Evolutionary conservation across 2,113 vertebrate genomes (phyloP).

Genomic region (Arvicanthis niloticus): DNA sequence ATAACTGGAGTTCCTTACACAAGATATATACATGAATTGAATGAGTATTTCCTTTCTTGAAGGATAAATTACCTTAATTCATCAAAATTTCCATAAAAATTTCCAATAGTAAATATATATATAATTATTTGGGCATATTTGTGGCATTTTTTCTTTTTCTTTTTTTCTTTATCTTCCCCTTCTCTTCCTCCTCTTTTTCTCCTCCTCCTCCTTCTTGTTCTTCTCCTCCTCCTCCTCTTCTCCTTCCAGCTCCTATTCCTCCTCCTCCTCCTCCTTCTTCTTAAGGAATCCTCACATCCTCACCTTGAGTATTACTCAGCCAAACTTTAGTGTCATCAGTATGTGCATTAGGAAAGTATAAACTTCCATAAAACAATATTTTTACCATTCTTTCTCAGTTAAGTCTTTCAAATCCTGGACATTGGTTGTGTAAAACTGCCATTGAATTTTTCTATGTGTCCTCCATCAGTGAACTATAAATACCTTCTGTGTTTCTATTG

Average conservation of each 20-base stretch:
- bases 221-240: too few species aligned
- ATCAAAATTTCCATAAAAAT: not conserved
- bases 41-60: not conserved
- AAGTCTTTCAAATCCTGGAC: not conserved
- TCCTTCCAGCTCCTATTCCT: too few species aligned
- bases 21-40: not conserved
- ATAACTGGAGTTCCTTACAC: not conserved
- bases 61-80: not conserved
- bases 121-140: constrained; percentile 25
- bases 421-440: not conserved
- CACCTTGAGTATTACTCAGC: not conserved
- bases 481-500: not conserved
- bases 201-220: too few species aligned
- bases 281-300: not conserved
- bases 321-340: not conserved
- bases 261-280: too few species aligned
- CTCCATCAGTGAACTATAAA: not conserved
- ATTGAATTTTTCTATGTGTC: not conserved
- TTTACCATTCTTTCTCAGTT: constrained; percentile 39
- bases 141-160: not conserved
- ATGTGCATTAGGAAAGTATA: not conserved
- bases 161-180: not conserved
- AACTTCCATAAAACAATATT: constrained; percentile 47
- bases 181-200: not conserved
- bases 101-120: not conserved